Conservation (phyloP, 2,888 invertebrate genomes). For the Acrobasis consociella region DNA sequence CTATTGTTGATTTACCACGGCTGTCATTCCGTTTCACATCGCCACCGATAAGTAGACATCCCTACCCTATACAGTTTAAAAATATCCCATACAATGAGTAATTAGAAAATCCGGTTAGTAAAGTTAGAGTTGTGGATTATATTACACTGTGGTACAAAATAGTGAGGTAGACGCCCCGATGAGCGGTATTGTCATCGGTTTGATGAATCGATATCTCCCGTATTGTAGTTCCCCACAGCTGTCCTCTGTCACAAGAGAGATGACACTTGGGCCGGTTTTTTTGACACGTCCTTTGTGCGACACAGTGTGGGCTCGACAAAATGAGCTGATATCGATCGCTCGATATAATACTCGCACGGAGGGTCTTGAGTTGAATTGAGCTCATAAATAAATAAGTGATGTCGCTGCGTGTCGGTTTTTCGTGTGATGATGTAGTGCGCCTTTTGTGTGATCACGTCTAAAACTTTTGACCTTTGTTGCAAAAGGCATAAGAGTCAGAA, state of each 20-base stretch:
- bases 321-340: slow-evolving; percentile 80
- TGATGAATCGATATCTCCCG: slow-evolving; percentile 73
- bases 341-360: slow-evolving; percentile 68
- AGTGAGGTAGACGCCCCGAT: slow-evolving; percentile 63
- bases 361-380: slow-evolving; percentile 68
- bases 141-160: slow-evolving; percentile 52
- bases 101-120: slow-evolving; percentile 37
- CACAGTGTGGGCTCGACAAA: slow-evolving; percentile 65
- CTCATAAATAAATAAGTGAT: slow-evolving; percentile 80
- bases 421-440: slow-evolving; percentile 66
- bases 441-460: slow-evolving; percentile 57
- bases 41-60: slow-evolving; percentile 46
- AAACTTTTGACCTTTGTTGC: neutral
- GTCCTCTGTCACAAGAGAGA: slow-evolving; percentile 74
- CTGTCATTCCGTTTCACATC: slow-evolving; percentile 63
- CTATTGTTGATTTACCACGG: slow-evolving; percentile 72
- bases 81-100: slow-evolving; percentile 19
- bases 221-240: slow-evolving; percentile 75
- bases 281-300: slow-evolving; percentile 69
- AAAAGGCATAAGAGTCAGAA: neutral
- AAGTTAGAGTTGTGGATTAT: slow-evolving; percentile 28
- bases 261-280: slow-evolving; percentile 76
- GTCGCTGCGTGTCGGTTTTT: slow-evolving; percentile 70
- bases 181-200: slow-evolving; percentile 61
- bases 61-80: slow-evolving; percentile 47